Evolutionary conservation across 2,113 vertebrate genomes (phyloP), one percentile per base, ranked within the genome.

Genomic region (Centropristis striata): DNA sequence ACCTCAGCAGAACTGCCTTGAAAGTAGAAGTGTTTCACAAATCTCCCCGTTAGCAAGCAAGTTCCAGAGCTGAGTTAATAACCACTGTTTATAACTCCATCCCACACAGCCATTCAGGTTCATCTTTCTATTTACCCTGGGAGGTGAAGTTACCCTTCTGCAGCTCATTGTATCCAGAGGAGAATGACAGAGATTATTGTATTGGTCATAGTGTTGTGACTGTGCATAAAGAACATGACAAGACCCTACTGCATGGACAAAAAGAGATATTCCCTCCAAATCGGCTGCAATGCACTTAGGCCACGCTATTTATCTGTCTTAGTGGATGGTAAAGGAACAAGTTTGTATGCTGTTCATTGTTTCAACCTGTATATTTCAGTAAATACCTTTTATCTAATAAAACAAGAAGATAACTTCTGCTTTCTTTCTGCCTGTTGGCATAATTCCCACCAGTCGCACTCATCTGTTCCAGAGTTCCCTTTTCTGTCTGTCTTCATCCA

Each of bases 121-220:
- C 75, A 90, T 91, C 86, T 82, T 90, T 92, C 79, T 89, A 90
- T 90, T 93, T 90, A 90, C 86, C 80, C 90, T 90, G 80, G 87
- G 89, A 93, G 90, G 90, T 93, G 85, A 91, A 90, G 86, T 92
- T 91, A 91, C 91, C 90, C 90, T 91, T 92, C 90, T 90, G 90
- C 71, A 89, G 87, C 81, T 91, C 85, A 84, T 84, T 92, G 87
- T 90, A 88, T 82, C 86, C 89, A 90, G 87, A 91, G 86, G 89
- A 91, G 81, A 90, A 85, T 71, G 78, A 86, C 80, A 86, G 74
- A 91, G 90, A 92, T 92, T 90, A 90, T 84, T 90, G 90, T 87
- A 70, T 88, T 90, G 90, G 90, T 90, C 89, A 87, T 77, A 85
- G 87, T 87, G 90, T 86, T 92, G 86, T 92, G 88, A 93, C 89